These are phyloP conservation scores for Phylloscopus collybita DNA, from an alignment of 2,797 vertebrate species.

Conservation along the genomic window DNA sequence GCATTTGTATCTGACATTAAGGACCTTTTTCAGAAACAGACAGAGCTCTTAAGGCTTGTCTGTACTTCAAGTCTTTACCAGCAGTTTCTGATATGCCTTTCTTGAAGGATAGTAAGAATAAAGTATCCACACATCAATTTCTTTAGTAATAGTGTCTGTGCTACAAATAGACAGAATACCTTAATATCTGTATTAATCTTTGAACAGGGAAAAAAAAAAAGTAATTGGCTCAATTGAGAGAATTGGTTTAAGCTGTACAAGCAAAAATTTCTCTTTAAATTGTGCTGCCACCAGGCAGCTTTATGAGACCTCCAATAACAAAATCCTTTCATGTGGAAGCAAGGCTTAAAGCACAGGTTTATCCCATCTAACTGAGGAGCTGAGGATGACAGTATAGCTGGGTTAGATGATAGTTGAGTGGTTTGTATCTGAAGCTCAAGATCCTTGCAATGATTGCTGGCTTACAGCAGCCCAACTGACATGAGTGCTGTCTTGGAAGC, in stretches of 20 bases:
- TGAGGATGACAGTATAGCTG: background rate
- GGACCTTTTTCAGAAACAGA: background rate
- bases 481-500: background rate
- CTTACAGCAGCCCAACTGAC: background rate
- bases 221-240: conserved; percentile 1
- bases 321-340: background rate
- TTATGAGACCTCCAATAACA: background rate
- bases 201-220: background rate
- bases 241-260: conserved; percentile 19
- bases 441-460: fast-evolving
- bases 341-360: conserved; percentile 29
- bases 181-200: conserved; percentile 1
- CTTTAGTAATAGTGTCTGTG: background rate
- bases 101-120: background rate
- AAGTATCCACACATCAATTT: background rate
- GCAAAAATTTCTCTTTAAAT: conserved; percentile 12
- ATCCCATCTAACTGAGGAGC: background rate
- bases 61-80: background rate
- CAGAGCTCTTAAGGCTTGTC: background rate
- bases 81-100: background rate
- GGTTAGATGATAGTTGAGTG: background rate
- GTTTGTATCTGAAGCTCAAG: background rate
- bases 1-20: background rate
- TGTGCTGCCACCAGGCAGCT: background rate
- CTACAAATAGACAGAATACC: background rate